A percentile compares a stretch with the other conserved stretches of the same genome.
These are phyloP conservation scores for Brenthis hecate DNA, from an alignment of 2,888 invertebrate genomes.

Conservation along the genomic window DNA sequence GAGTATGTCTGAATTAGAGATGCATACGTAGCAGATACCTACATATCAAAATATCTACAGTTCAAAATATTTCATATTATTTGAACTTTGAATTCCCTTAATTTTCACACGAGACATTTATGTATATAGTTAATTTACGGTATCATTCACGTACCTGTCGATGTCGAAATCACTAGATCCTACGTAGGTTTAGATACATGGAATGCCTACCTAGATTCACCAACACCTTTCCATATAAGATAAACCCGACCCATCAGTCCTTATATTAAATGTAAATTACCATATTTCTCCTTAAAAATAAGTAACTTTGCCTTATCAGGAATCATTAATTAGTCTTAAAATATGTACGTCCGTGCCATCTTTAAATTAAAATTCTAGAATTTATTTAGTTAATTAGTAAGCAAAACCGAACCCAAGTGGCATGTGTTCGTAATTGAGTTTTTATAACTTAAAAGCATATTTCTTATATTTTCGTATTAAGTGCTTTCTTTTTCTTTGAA, in stretches of 20 bases:
- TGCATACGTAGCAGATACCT: too few species aligned
- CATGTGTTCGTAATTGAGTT: conserved; percentile 17
- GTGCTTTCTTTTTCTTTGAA: conserved; percentile 1
- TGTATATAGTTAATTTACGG: background rate
- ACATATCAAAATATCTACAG: too few species aligned
- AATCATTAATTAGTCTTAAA: conserved; percentile 25
- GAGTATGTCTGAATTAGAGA: too few species aligned
- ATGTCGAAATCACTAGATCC: background rate
- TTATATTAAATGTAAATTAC: conserved; percentile 21
- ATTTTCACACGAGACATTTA: background rate
- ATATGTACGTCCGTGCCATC: conserved; percentile 23
- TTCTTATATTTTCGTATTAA: background rate
- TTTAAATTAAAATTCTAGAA: conserved; percentile 29
- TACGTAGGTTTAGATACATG: background rate
- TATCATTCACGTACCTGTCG: background rate
- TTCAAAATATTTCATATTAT: background rate
- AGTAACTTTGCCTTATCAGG: conserved; percentile 15
- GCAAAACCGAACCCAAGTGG: background rate
- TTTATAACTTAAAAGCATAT: conserved; percentile 13
- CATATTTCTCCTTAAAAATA: conserved; percentile 22
- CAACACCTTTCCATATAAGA: conserved; percentile 18
- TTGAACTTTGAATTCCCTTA: background rate
- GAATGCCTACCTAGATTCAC: conserved; percentile 19
- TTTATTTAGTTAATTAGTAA: conserved; percentile 28
- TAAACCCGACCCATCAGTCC: conserved; percentile 26